phyloP scores from a whole-genome alignment of 1,140 invertebrate species.

The Leptopilina boulardi region DNA sequence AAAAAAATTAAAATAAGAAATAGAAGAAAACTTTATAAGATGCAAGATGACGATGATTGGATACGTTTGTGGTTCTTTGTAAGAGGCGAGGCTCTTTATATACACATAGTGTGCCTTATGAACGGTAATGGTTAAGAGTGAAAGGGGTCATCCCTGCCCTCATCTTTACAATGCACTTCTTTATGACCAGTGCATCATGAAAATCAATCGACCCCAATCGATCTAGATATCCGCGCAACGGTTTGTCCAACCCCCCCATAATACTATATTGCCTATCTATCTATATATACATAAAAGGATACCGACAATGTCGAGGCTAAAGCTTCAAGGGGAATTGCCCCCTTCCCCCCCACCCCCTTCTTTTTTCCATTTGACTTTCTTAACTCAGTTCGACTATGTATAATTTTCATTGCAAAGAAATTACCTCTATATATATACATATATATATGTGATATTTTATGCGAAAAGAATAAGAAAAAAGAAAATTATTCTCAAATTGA shows the following conservation, averaged over 20 bases:
- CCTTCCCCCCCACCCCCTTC: not conserved
- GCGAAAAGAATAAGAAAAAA: too few relatives aligned
- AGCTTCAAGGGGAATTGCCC: not conserved
- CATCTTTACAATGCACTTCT: conserved; percentile 17
- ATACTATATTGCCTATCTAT: too few relatives aligned
- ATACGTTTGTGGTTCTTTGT: conserved; percentile 22
- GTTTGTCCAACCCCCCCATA: not conserved
- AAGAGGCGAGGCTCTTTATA: conserved; percentile 33
- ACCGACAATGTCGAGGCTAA: conserved; percentile 23
- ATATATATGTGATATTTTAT: too few relatives aligned
- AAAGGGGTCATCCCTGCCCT: conserved; percentile 30
- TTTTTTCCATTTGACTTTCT: not conserved
- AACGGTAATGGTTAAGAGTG: conserved; percentile 15
- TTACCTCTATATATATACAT: too few relatives aligned
- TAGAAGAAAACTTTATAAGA: conserved; percentile 27
- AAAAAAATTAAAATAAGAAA: too few relatives aligned
- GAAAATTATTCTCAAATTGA: too few relatives aligned
- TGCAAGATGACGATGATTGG: conserved; percentile 23
- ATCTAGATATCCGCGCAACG: not conserved
- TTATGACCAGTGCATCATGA: conserved; percentile 28
- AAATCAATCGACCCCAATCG: conserved; percentile 12
- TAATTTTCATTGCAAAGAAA: too few relatives aligned
- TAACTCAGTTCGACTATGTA: too few relatives aligned
- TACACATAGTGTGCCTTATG: conserved; percentile 22
- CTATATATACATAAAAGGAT: too few relatives aligned